Conservation (phyloP, 2,888 invertebrate genomes). For the Drosophila cracens region DNA sequence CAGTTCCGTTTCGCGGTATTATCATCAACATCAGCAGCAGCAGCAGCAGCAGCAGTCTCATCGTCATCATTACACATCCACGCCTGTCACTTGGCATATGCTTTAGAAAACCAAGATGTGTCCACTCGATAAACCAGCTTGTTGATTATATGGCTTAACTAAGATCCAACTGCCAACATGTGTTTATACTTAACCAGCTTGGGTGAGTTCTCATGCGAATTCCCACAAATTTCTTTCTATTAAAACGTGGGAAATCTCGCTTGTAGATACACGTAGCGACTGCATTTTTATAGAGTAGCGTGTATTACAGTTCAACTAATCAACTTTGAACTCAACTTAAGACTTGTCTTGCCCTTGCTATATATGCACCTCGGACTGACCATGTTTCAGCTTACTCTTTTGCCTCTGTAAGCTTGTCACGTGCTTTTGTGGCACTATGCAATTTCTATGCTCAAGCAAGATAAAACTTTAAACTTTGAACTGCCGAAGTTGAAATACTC, state of each 20-base stretch:
- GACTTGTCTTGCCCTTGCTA: background rate
- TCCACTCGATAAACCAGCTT: slow-evolving; percentile 27
- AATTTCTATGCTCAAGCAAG: background rate
- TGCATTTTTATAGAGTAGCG: background rate
- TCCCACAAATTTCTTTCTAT: background rate
- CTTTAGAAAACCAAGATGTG: slow-evolving; percentile 21
- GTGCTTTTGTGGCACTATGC: background rate
- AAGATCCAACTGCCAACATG: slow-evolving; percentile 17
- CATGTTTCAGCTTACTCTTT: background rate
- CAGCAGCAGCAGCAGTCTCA: background rate
- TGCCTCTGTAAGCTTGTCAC: background rate
- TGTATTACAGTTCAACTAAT: background rate
- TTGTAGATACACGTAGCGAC: background rate
- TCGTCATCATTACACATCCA: slow-evolving; percentile 6
- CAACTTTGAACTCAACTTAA: background rate
- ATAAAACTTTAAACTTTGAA: background rate
- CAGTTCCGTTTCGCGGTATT: slow-evolving; percentile 47
- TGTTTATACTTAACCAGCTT: slow-evolving; percentile 21
- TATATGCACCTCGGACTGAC: background rate
- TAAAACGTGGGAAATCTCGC: slow-evolving; percentile 25
- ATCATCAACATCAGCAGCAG: slow-evolving; percentile 14
- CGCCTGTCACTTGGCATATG: slow-evolving; percentile 28
- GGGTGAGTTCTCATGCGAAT: slow-evolving; percentile 11
- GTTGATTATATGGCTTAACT: slow-evolving; percentile 27
- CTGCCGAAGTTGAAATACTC: background rate